A percentile compares a stretch with the other conserved stretches of the same genome.
Conservation (phyloP, 2,797 vertebrate species). For the Heterohyrax brucei region DNA sequence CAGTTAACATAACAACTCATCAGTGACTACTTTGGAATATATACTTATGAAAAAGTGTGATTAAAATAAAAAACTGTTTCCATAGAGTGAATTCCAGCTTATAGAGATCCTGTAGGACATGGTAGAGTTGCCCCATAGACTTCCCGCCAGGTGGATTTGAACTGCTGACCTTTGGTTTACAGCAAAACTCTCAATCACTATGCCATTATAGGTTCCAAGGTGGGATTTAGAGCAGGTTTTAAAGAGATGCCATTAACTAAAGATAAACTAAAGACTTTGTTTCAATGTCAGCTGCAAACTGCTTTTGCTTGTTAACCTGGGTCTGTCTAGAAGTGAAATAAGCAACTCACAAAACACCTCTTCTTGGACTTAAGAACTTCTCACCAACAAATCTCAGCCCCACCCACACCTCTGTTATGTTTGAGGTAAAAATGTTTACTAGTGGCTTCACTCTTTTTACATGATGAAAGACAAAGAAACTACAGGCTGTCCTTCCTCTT, state of each 20-base stretch:
- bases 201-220: too few relatives aligned
- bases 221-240: neutral
- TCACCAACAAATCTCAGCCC: neutral
- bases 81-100: too few relatives aligned
- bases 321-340: neutral
- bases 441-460: neutral
- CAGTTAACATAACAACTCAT: neutral
- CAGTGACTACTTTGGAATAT: neutral
- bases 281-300: neutral
- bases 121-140: too few relatives aligned
- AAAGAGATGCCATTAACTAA: conserved; percentile 46
- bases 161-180: too few relatives aligned
- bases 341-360: neutral
- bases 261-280: neutral
- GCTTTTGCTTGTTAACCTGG: neutral
- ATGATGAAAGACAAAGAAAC: neutral
- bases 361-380: conserved; percentile 16
- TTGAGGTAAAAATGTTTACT: neutral
- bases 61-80: too few relatives aligned
- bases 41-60: neutral
- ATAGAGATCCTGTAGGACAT: too few relatives aligned
- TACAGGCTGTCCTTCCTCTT: conserved; percentile 3
- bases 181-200: too few relatives aligned
- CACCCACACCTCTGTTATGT: neutral
- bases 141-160: too few relatives aligned